Base-by-base conservation (phyloP, 2,797 vertebrate genomes). In the Nothura maculosa region DNA sequence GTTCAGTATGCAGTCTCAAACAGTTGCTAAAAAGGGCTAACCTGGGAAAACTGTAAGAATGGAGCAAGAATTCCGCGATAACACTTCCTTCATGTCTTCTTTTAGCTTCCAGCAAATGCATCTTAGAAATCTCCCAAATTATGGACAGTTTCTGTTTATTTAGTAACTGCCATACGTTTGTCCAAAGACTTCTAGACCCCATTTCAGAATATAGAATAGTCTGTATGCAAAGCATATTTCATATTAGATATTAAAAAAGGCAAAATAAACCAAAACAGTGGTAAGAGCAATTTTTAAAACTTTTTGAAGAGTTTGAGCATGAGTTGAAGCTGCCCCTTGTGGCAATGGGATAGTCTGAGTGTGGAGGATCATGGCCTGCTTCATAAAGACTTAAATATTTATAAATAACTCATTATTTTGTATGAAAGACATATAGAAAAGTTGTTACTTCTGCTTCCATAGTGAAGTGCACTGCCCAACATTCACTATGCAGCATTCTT, bases 261-360 rank as follows among this genome's bases (percentile, higher is more conserved):
- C 24, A 27, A 52, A 52, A 52, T 25, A 16, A 54, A 52, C 27
- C 27, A 52, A 54, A 52, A 54, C 9, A 18, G 28, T 30, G 52
- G 28, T 30, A 54, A 19, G 17, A 54, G 52, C 52, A 54, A 6
- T 54, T 30, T 54, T 54, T 54, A 18, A 18, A 54, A 54, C 5
- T 7, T 77, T 85, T 62, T 30, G 62, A 84, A 64, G n/a, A 55
- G 27, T 36, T 10, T 43, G 32, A 62, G 5, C 12, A 69, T 12
- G 19, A 40, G 40, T 54, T 28, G 10, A 64, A 70, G 5, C 30
- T 75, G 6, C 10, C 6, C 83, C 27, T 88, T 3, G 3, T 68
- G 7, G 2, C 8, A 27, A 8, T 13, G 47, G 0, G 0, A 15
- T 10, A 19, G 25, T 19, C 43, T 69, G 7, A 66, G 8, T 3